Evolutionary conservation across 2,797 vertebrate genomes (phyloP), one percentile per base, ranked within the genome.

Genomic region (Nasua narica): DNA sequence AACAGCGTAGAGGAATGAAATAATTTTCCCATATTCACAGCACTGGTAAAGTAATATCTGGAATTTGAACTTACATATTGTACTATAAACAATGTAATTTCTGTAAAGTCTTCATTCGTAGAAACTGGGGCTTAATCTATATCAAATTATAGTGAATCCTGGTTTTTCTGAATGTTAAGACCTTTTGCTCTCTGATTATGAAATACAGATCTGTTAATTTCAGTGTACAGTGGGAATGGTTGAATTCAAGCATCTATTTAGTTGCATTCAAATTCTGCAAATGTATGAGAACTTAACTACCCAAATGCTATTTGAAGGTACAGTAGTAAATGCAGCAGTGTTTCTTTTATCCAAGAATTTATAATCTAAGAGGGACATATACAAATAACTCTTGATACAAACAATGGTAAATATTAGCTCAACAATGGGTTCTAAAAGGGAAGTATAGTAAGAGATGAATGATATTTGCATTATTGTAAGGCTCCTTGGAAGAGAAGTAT

Each of bases 321-420:
- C 11, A 23, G 25, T 92, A 40, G 54, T 78, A 88, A 65, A 43
- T 86, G 43, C 35, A 27, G 4, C 32, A 35, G 0, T 76, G 7
- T 96, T 91, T 87, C 35, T 94, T 77, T 82, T 60, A 91, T 78
- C 21, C 32, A 91, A n/a, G 37, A 93, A 81, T 67, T 89, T 11
- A 46, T 91, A 27, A 70, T 69, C 29, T 85, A 84, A 93, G 60
- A 69, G n/a, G 69, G n/a, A 83, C 13, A 21, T 15, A 37, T 5
- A 52, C 23, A 86, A 16, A 65, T 91, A 79, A 79, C 40, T 69
- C 16, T 16, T 46, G 21, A 56, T 90, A 43, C 7, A 94, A 81
- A 72, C 65, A 92, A n/a, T 74, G 29, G 18, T 58, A 91, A 86
- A 32, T 87, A 91, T n/a, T 96, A 87, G 13, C 21, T 77, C 10